A percentile compares a stretch with the other conserved stretches of the same genome.
These are phyloP conservation scores for Alca torda DNA, from an alignment of 2,797 vertebrate species.

Conservation along the genomic window DNA sequence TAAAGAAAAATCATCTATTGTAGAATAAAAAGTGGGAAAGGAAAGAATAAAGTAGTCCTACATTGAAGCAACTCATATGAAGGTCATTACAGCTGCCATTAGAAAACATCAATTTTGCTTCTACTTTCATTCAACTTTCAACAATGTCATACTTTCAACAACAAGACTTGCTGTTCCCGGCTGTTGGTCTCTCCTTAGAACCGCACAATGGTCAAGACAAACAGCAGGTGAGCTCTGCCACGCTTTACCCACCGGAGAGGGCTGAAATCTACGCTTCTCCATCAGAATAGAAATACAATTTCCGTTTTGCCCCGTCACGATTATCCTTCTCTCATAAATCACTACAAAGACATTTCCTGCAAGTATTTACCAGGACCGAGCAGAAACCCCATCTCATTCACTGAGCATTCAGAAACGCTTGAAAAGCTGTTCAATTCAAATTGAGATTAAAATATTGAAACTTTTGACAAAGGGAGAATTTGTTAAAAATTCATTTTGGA, in stretches of 20 bases:
- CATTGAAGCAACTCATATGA: not conserved
- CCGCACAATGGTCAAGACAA: not conserved
- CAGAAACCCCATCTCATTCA: not conserved
- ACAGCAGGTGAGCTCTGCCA: not conserved
- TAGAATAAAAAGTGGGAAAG: not conserved
- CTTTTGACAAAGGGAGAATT: not conserved
- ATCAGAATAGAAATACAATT: not conserved
- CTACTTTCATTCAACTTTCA: not conserved
- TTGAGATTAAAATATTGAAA: not conserved
- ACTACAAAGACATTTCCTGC: not conserved
- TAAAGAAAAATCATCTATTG: not conserved
- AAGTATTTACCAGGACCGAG: not conserved
- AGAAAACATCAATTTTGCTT: not conserved
- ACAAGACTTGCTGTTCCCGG: not conserved
- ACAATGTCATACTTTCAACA: not conserved
- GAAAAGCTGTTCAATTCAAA: not conserved
- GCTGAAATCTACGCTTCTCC: not conserved
- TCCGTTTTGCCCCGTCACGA: not conserved
- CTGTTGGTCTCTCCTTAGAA: not conserved
- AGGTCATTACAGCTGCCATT: not conserved
- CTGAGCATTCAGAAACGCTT: not conserved
- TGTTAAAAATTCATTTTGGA: not conserved
- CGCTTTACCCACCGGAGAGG: not conserved
- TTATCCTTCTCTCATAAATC: not conserved
- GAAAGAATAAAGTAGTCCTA: not conserved